Percentiles rank a stretch among this genome's conserved stretches.
phyloP scores from a whole-genome alignment of 2,797 vertebrate genomes.

The Myotis vivesi region DNA sequence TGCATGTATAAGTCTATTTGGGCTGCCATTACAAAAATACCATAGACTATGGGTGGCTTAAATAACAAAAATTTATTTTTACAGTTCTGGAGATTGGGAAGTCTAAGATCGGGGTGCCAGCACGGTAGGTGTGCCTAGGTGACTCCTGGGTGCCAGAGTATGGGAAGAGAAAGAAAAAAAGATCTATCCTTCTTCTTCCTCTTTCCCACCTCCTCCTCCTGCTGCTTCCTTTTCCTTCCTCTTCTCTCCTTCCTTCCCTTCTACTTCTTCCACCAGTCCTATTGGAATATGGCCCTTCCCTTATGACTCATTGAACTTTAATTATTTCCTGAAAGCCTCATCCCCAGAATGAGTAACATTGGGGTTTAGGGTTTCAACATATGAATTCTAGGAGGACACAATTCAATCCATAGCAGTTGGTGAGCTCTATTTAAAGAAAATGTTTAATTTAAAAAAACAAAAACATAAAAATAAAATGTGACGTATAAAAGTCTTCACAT shows the following conservation, averaged over 20 bases:
- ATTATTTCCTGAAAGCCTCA: neutral
- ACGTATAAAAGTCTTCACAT: neutral
- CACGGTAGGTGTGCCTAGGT: neutral
- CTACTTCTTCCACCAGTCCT: neutral
- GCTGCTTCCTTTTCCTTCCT: neutral
- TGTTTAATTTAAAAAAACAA: too few relatives aligned
- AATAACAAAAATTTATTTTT: neutral
- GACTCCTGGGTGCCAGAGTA: neutral
- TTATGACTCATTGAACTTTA: neutral
- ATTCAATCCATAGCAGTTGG: neutral
- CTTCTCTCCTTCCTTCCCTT: too few relatives aligned
- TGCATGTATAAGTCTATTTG: neutral
- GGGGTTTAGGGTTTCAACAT: neutral
- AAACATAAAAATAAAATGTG: neutral
- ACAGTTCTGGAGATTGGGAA: neutral
- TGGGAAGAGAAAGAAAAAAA: neutral
- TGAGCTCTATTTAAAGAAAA: slow-evolving; percentile 30
- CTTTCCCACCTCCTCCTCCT: neutral
- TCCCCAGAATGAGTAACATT: neutral
- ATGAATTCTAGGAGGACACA: slow-evolving; percentile 6
- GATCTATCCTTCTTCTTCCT: neutral
- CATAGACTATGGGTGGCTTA: neutral
- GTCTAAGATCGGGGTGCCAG: neutral
- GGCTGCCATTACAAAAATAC: neutral
- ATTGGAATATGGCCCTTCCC: neutral